Evolutionary conservation across 2,113 vertebrate genomes (phyloP), one percentile per base, ranked within the genome.

Genomic region (Bos javanicus): DNA sequence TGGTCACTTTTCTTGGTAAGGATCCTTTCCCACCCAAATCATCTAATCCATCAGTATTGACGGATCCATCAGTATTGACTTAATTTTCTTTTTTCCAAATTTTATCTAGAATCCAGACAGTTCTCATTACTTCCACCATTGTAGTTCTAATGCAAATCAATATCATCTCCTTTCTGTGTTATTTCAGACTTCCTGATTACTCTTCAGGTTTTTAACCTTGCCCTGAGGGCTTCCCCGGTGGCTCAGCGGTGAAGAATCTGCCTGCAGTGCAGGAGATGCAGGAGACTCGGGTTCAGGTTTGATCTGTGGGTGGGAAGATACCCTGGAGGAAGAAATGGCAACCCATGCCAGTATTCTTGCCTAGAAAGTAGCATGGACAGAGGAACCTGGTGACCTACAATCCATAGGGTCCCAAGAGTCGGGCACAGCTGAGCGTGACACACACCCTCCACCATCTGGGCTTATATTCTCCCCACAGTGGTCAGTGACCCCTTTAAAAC

Each of bases 211-310:
- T 87, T 82, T 56, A 7, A 4, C 33, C 30, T 94, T 78, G 14
- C 7, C 56, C 9, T 14, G 71, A 76, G 71, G 39, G 39, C 39
- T 43, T 26, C 23, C 23, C 71, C 0, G 0, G 23, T 43, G 71
- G 71, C 39, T 76, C 39, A 76, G 71, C 1, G 0, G 0, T 43
- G 12, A 76, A 26, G 39, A 76, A 43, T 43, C 71, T 76, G 39
- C 71, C 39, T 43, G 71, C 23, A 15, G 39, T 26, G 39, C 23
- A 76, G 71, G 71, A 43, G 71, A 26, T 7, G 12, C 3, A 1
- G 71, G 23, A 76, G 39, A 76, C 71, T 7, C 0, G 1, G 23
- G 11, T 74, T 76, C 2, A 0, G 62, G 16, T n/a, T 19, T 33
- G 62, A 43, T 43, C 23, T 7, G 3, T 76, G 71, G 39, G 71